Evolutionary conservation across 2,888 invertebrate genomes (phyloP).

Genomic region (Lordiphosa fenestrarum): DNA sequence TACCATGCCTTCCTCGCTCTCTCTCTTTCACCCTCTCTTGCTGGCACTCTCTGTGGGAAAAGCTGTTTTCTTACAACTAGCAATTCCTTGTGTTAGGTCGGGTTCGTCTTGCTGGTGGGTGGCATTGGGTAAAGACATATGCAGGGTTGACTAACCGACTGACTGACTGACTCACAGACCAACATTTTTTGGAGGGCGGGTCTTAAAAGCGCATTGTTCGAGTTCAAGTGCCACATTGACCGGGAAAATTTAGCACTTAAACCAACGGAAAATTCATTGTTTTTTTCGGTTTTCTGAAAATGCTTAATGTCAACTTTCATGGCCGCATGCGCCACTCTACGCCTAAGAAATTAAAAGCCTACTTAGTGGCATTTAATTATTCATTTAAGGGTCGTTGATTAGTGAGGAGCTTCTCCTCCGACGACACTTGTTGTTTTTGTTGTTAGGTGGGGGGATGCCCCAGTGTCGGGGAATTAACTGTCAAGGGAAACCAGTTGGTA

Average conservation of each 20-base stretch:
- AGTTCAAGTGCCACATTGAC: conserved; percentile 13
- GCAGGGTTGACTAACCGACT: conserved; percentile 25
- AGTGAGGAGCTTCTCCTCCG: conserved; percentile 5
- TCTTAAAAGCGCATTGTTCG: conserved; percentile 54
- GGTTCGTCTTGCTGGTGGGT: conserved; percentile 33
- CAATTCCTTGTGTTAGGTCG: conserved; percentile 69
- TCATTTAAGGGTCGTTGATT: conserved; percentile 37
- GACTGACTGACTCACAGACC: conserved; percentile 30
- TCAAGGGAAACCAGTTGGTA: conserved; percentile 30
- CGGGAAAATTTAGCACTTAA: not conserved
- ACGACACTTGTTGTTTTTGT: conserved; percentile 13
- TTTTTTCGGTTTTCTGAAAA: conserved; percentile 12
- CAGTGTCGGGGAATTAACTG: conserved; percentile 66
- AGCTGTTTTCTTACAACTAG: conserved; percentile 41
- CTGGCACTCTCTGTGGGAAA: conserved; percentile 4
- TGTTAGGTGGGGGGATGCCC: not conserved
- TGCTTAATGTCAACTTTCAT: conserved; percentile 18
- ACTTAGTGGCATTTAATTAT: conserved; percentile 65
- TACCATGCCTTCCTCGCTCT: conserved; percentile 17
- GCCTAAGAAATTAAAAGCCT: conserved; percentile 60
- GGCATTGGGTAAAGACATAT: conserved; percentile 4
- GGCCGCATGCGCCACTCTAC: conserved; percentile 6
- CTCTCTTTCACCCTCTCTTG: conserved; percentile 6
- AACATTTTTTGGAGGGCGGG: conserved; percentile 15
- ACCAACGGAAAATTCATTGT: conserved; percentile 24